Percentiles rank a stretch among this genome's conserved stretches.
These are phyloP conservation scores for Portunus trituberculatus DNA, from an alignment of 1,140 invertebrate genomes.

Conservation along the genomic window DNA sequence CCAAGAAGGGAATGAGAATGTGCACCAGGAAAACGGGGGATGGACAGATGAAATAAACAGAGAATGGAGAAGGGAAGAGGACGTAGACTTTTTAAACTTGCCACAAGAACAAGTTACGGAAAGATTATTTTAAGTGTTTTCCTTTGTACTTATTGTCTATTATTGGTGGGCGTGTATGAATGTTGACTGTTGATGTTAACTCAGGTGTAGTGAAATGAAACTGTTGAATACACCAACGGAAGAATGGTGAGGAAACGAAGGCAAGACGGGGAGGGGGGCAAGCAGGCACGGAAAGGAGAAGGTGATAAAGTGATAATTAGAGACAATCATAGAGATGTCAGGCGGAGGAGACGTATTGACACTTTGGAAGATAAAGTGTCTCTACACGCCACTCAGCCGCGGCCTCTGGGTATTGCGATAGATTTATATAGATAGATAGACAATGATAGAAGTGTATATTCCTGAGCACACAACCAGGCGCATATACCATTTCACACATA, in stretches of 20 bases:
- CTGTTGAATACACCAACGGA: too few species aligned
- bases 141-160: too few species aligned
- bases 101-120: neutral
- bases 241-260: neutral
- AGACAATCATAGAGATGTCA: slow-evolving; percentile 29
- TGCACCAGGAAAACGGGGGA: neutral
- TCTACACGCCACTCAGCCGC: slow-evolving; percentile 32
- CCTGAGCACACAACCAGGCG: neutral
- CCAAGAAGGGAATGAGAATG: neutral
- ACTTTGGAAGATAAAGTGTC: slow-evolving; percentile 51
- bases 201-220: too few species aligned
- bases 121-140: too few species aligned
- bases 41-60: neutral
- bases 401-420: neutral
- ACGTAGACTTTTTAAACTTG: too few species aligned
- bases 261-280: neutral
- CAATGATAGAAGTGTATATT: neutral
- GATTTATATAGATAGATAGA: slow-evolving; percentile 15
- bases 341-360: slow-evolving; percentile 33
- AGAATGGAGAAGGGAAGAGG: neutral
- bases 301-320: slow-evolving; percentile 6
- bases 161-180: too few species aligned
- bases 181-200: too few species aligned
- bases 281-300: neutral
- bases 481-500: too few species aligned